phyloP scores from a whole-genome alignment of 2,113 vertebrate genomes.

The Lepisosteus osseus region DNA sequence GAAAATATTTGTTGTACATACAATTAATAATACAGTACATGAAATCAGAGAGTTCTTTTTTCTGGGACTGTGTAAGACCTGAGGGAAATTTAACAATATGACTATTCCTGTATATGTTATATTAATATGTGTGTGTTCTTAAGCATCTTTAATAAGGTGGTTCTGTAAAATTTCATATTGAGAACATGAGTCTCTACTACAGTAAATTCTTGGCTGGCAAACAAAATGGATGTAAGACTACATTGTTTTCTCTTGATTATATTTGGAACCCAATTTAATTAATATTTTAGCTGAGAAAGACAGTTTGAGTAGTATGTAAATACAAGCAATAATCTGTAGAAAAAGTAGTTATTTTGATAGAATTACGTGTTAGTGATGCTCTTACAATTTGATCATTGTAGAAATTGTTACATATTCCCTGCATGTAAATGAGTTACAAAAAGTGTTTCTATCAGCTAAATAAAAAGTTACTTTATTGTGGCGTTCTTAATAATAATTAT shows the following conservation, averaged over 20 bases:
- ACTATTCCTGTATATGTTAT: not conserved
- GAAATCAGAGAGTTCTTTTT: no score
- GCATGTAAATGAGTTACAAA: no score
- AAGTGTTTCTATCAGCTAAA: no score
- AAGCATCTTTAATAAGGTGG: not conserved
- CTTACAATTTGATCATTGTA: no score
- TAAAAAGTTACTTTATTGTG: no score
- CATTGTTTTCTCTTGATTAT: not conserved
- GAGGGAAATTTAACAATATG: not conserved
- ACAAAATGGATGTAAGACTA: not conserved
- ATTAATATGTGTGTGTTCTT: not conserved
- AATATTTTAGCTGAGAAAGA: constrained; percentile 1
- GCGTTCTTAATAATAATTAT: no score
- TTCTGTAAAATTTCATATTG: not conserved
- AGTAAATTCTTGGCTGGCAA: not conserved
- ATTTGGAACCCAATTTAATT: not conserved
- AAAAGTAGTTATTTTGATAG: not conserved
- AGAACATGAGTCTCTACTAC: not conserved
- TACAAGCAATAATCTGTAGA: no score
- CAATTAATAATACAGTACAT: no score
- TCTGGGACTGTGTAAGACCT: no score
- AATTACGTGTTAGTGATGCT: not conserved
- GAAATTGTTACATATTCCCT: no score
- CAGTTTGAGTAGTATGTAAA: not conserved
- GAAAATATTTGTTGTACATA: no score